Conservation (phyloP, 2,797 vertebrate species). For the Anguilla obscura region DNA sequence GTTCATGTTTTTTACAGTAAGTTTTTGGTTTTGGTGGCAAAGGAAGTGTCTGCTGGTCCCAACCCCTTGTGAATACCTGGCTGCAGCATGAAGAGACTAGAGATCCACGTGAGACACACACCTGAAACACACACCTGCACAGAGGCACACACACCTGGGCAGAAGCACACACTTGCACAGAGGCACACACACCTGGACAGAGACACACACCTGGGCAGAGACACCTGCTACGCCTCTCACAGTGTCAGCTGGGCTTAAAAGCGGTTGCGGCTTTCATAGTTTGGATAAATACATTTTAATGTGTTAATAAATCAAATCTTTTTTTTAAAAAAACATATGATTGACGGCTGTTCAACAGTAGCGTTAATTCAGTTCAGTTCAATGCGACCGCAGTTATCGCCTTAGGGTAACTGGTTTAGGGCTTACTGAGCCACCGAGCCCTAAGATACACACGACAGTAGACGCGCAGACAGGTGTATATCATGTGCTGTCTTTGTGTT, state of each 20-base stretch:
- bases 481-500: neutral
- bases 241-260: neutral
- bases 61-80: neutral
- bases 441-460: neutral
- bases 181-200: neutral
- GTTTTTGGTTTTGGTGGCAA: neutral
- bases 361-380: neutral
- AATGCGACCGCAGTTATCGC: neutral
- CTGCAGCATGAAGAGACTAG: neutral
- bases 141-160: neutral
- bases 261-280: neutral
- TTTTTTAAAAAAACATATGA: neutral
- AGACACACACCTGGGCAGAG: neutral
- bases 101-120: neutral
- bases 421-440: neutral
- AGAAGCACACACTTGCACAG: neutral
- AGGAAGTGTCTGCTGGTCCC: neutral
- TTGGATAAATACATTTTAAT: neutral
- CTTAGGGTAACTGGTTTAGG: neutral
- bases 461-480: neutral
- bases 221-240: neutral
- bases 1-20: neutral
- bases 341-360: neutral
- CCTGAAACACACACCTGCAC: neutral
- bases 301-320: neutral